A percentile compares a stretch with the other conserved stretches of the same genome.
These are phyloP conservation scores for Bacillus rossius DNA, from an alignment of 1,140 invertebrate genomes.

Conservation along the genomic window DNA sequence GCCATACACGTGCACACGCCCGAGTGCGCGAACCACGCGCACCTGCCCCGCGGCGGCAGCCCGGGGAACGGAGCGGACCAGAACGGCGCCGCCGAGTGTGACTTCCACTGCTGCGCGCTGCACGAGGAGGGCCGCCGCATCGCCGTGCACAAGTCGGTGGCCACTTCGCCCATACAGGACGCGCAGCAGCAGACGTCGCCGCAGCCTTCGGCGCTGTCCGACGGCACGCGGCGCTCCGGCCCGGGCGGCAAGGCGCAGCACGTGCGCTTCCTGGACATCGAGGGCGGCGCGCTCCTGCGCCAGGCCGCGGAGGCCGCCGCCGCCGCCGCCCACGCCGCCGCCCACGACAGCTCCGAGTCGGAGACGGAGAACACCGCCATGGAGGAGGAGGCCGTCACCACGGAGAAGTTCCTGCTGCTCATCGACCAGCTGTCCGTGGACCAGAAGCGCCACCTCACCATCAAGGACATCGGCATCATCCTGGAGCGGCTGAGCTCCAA, in stretches of 20 bases:
- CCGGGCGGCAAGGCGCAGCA: conserved; percentile 52
- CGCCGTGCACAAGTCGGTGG: conserved; percentile 84
- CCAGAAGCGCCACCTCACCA: conserved; percentile 83
- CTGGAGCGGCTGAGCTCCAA: conserved; percentile 86
- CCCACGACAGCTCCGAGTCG: conserved; percentile 80
- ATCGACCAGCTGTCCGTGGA: conserved; percentile 89
- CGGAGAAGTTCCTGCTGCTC: conserved; percentile 85
- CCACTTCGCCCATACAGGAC: conserved; percentile 87
- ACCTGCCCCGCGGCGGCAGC: conserved; percentile 52
- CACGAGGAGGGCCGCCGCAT: conserved; percentile 88
- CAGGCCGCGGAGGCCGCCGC: conserved; percentile 12
- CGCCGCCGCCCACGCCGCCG: conserved; percentile 34
- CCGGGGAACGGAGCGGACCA: conserved; percentile 48
- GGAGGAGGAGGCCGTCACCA: conserved; percentile 81
- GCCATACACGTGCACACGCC: conserved; percentile 78
- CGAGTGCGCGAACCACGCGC: conserved; percentile 70
- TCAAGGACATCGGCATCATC: conserved; percentile 93
- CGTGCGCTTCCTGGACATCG: conserved; percentile 69
- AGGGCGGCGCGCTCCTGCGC: conserved; percentile 42
- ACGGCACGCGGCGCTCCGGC: conserved; percentile 45
- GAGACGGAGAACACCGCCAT: conserved; percentile 89
- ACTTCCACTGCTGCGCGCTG: conserved; percentile 91
- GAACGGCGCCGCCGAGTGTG: conserved; percentile 71
- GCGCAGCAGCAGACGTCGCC: conserved; percentile 60
- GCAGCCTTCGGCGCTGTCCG: conserved; percentile 44